Evolutionary conservation across 2,888 invertebrate species (phyloP).

Genomic region (Willowsia nigromaculata): DNA sequence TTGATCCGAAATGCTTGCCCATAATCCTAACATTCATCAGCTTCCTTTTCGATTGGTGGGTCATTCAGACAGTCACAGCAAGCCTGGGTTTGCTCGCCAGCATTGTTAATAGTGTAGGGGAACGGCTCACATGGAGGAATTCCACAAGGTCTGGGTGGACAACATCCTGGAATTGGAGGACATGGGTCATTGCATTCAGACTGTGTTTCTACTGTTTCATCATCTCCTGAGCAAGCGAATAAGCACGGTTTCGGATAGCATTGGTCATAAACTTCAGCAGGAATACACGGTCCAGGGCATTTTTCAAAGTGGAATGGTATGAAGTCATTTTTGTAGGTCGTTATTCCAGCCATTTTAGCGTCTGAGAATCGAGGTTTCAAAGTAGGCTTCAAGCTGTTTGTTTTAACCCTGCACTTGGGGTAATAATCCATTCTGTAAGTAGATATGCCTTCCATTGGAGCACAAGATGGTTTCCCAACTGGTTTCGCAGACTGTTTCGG

Average conservation of each 20-base stretch:
- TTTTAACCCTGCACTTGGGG: constrained; percentile 65
- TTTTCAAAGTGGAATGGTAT: constrained; percentile 74
- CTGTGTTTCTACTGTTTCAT: background rate
- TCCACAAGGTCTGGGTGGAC: constrained; percentile 51
- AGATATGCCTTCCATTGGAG: constrained; percentile 69
- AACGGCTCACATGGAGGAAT: constrained; percentile 52
- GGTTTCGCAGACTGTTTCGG: constrained; percentile 53
- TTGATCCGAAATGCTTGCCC: constrained; percentile 28
- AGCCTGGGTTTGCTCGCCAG: constrained; percentile 58
- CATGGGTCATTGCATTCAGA: constrained; percentile 61
- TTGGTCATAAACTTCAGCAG: constrained; percentile 66
- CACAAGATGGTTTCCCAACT: constrained; percentile 61
- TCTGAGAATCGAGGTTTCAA: constrained; percentile 68
- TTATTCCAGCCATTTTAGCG: constrained; percentile 70
- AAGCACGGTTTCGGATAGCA: constrained; percentile 56
- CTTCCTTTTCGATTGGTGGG: constrained; percentile 43
- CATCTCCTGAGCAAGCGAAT: constrained; percentile 55
- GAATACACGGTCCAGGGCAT: constrained; percentile 60
- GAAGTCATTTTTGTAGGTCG: constrained; percentile 74
- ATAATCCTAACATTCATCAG: constrained; percentile 52
- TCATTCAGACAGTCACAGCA: constrained; percentile 65
- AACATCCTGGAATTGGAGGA: constrained; percentile 29
- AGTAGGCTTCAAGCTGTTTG: constrained; percentile 65
- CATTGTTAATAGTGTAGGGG: constrained; percentile 50
- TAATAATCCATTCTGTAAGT: constrained; percentile 73